phyloP scores from a whole-genome alignment of 1,140 invertebrate species.

The Drosophila lacertosa region DNA sequence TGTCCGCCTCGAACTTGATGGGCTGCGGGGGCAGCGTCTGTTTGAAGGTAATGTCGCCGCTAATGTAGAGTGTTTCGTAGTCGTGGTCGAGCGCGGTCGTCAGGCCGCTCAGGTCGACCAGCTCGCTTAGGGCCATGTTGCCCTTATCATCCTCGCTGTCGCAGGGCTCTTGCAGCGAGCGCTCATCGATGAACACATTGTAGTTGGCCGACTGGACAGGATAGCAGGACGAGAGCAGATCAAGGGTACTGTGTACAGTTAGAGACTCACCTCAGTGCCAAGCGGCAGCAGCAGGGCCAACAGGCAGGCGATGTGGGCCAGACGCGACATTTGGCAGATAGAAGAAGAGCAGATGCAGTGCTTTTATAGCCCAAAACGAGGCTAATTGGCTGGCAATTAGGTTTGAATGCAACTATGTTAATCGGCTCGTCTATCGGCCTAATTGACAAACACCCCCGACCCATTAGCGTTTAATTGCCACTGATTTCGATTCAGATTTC shows the following conservation, averaged over 20 bases:
- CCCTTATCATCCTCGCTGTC: slow-evolving; percentile 21
- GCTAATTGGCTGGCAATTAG: slow-evolving; percentile 55
- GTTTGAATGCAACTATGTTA: slow-evolving; percentile 17
- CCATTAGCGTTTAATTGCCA: slow-evolving; percentile 50
- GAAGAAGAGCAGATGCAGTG: slow-evolving; percentile 13
- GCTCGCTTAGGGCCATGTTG: slow-evolving; percentile 6
- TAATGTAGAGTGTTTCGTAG: slow-evolving; percentile 38
- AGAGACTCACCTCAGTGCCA: slow-evolving; percentile 2
- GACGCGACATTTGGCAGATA: slow-evolving; percentile 14
- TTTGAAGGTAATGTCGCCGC: slow-evolving; percentile 32
- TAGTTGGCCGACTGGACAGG: slow-evolving; percentile 28
- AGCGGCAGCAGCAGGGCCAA: slow-evolving; percentile 11
- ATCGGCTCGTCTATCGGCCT: slow-evolving; percentile 33
- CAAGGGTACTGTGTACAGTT: too few relatives aligned
- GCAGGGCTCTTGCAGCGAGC: slow-evolving; percentile 19
- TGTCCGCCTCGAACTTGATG: slow-evolving; percentile 36
- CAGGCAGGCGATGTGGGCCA: neutral
- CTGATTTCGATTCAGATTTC: slow-evolving; percentile 12
- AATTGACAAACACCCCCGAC: slow-evolving; percentile 53
- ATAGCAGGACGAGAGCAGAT: too few relatives aligned
- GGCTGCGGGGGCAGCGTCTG: neutral
- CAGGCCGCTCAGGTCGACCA: slow-evolving; percentile 39
- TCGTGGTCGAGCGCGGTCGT: slow-evolving; percentile 12
- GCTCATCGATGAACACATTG: slow-evolving; percentile 47
- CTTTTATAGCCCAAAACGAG: slow-evolving; percentile 29